These are phyloP conservation scores for Upupa epops DNA, from an alignment of 2,113 vertebrate genomes.

Conservation along the genomic window DNA sequence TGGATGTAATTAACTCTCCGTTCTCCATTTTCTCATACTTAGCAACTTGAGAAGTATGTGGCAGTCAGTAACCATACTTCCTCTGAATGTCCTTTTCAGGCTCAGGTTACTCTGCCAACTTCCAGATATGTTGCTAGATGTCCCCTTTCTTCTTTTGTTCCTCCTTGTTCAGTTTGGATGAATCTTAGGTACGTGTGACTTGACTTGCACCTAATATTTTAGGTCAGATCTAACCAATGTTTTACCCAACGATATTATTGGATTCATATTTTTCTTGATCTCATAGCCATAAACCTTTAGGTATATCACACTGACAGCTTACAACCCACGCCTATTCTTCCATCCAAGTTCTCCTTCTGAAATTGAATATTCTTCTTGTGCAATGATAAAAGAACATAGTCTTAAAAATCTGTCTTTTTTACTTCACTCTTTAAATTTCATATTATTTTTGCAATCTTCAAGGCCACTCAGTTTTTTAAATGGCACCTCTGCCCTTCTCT, in stretches of 20 bases:
- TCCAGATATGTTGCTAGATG: not conserved
- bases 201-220: not conserved
- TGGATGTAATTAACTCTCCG: not conserved
- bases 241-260: not conserved
- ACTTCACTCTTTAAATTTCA: not conserved
- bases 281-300: not conserved
- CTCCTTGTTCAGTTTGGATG: not conserved
- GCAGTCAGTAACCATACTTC: not conserved
- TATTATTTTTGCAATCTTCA: not conserved
- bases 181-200: not conserved
- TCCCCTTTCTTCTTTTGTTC: not conserved
- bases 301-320: not conserved
- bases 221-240: not conserved
- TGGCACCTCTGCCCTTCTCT: fast-evolving
- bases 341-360: not conserved
- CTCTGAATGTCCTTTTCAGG: not conserved
- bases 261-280: not conserved
- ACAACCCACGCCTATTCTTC: not conserved
- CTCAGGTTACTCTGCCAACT: not conserved
- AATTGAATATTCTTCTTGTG: not conserved
- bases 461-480: not conserved
- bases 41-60: not conserved
- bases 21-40: not conserved
- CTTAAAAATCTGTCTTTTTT: not conserved
- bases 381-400: fast-evolving